phyloP scores from a whole-genome alignment of 2,797 vertebrate species.

The Ptychobarbus kaznakovi region DNA sequence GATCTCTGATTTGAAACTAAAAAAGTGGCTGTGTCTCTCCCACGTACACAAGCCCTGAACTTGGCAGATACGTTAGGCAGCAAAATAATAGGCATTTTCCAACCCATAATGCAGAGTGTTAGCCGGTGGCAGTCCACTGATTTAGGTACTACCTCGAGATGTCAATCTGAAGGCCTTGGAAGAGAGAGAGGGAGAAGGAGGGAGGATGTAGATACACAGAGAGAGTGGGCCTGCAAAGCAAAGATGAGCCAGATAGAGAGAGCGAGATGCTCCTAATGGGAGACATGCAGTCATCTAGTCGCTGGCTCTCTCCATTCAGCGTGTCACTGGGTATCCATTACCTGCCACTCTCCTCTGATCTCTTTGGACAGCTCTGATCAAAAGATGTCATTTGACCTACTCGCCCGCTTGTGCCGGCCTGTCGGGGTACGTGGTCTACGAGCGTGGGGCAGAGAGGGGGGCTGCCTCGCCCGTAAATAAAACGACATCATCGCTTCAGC shows the following conservation, averaged over 20 bases:
- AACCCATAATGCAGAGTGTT: constrained; percentile 89
- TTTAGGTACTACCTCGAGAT: constrained; percentile 84
- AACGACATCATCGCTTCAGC: constrained; percentile 99
- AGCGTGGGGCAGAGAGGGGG: constrained; percentile 70
- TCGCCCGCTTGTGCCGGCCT: constrained; percentile 64
- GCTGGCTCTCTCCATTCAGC: constrained; percentile 81
- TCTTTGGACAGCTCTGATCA: constrained; percentile 99
- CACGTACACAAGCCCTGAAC: constrained; percentile 61
- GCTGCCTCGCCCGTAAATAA: constrained; percentile 95
- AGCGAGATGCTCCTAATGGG: constrained; percentile 88
- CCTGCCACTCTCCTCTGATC: constrained; percentile 99
- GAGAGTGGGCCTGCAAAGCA: constrained; percentile 70
- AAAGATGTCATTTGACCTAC: constrained; percentile 99
- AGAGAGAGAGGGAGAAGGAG: constrained; percentile 54
- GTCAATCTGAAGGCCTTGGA: constrained; percentile 83
- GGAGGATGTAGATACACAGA: constrained; percentile 73
- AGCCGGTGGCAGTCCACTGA: constrained; percentile 85
- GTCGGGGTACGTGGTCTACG: constrained; percentile 41
- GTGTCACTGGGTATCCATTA: constrained; percentile 97
- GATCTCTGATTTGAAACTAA: constrained; percentile 45
- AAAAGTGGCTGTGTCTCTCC: constrained; percentile 39
- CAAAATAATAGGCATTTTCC: constrained; percentile 89
- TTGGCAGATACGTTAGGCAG: constrained; percentile 51
- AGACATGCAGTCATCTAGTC: constrained; percentile 86
- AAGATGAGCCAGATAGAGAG: constrained; percentile 71